phyloP scores from a whole-genome alignment of 2,888 invertebrate genomes.

The Ochropleura plecta region DNA sequence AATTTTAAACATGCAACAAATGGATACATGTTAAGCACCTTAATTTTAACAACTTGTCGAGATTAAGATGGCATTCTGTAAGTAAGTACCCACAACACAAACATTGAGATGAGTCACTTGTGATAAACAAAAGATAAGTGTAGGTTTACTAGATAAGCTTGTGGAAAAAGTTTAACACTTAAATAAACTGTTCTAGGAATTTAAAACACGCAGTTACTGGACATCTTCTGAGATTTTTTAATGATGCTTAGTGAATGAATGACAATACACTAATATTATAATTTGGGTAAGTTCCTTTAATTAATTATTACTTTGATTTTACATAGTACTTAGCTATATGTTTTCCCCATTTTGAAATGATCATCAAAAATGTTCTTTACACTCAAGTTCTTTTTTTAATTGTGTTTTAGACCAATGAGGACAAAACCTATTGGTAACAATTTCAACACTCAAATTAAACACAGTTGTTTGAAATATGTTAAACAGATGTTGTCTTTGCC shows the following conservation, averaged over 20 bases:
- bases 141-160: constrained; percentile 26
- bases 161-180: constrained; percentile 18
- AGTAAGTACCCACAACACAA: constrained; percentile 15
- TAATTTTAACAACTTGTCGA: constrained; percentile 5
- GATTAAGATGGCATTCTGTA: constrained; percentile 44
- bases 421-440: constrained; percentile 19
- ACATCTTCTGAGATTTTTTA: background rate
- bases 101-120: constrained; percentile 40
- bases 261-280: background rate
- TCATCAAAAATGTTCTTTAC: no score
- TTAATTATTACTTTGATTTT: no score
- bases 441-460: constrained; percentile 41
- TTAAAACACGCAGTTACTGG: background rate
- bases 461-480: constrained; percentile 58
- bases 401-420: constrained; percentile 23
- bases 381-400: no score
- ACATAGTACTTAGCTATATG: no score
- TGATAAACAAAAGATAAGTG: constrained; percentile 39
- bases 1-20: constrained; percentile 2
- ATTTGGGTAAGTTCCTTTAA: no score
- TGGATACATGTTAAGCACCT: constrained; percentile 20
- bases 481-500: constrained; percentile 55
- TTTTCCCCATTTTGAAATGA: no score
- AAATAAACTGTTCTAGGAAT: constrained; percentile 20
- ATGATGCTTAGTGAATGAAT: background rate